Percentiles rank a stretch among this genome's conserved stretches.
These are phyloP conservation scores for Danio jaintianensis DNA, from an alignment of 2,797 vertebrate species.

Conservation along the genomic window DNA sequence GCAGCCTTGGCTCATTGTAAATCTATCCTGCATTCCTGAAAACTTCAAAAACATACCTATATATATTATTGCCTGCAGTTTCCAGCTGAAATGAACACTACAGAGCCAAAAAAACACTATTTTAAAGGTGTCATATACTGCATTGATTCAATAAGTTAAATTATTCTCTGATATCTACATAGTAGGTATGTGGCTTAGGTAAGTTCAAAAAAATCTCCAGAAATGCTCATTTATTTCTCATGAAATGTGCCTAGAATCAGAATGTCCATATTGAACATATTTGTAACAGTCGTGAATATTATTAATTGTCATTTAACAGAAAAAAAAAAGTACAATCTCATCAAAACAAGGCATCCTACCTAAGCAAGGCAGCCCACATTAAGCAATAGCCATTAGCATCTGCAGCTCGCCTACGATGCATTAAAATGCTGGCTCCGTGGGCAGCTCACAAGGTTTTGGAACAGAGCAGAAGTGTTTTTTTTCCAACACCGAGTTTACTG, in stretches of 20 bases:
- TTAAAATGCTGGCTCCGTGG: conserved; percentile 25
- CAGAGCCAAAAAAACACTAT: too few relatives aligned
- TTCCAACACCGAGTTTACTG: not conserved
- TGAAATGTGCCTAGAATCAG: too few relatives aligned
- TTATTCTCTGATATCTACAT: too few relatives aligned
- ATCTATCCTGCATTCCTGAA: too few relatives aligned
- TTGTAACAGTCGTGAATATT: too few relatives aligned
- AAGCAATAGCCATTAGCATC: conserved; percentile 18
- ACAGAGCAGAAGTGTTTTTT: not conserved
- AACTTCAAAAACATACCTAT: not conserved
- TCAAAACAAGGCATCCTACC: not conserved
- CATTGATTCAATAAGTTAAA: too few relatives aligned
- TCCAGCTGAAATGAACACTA: not conserved
- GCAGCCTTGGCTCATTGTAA: not conserved
- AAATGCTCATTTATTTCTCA: too few relatives aligned
- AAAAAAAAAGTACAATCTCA: not conserved
- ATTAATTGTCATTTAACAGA: too few relatives aligned
- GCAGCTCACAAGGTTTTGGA: conserved; percentile 19
- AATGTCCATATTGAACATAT: too few relatives aligned
- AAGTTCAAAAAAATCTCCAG: too few relatives aligned
- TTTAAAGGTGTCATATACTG: too few relatives aligned
- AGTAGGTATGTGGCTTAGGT: too few relatives aligned
- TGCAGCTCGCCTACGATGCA: conserved; percentile 9
- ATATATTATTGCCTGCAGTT: not conserved
- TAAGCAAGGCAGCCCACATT: not conserved